Percentiles rank a stretch among this genome's conserved stretches.
Conservation (phyloP, 2,113 vertebrate species). For the Sarotherodon lohbergeri region DNA sequence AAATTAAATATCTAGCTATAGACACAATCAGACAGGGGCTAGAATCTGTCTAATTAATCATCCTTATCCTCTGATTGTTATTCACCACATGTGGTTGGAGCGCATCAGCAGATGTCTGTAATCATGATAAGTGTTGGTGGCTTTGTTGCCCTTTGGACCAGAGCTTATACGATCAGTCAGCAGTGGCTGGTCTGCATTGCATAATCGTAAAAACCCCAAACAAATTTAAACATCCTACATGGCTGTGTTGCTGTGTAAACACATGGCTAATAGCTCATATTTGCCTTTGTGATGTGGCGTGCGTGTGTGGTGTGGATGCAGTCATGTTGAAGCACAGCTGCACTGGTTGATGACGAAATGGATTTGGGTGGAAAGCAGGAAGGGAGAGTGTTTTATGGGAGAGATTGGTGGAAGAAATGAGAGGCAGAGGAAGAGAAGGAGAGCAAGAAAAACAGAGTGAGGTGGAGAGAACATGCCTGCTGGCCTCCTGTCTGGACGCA, state of each 20-base stretch:
- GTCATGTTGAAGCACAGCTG: constrained; percentile 1
- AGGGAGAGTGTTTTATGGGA: background rate
- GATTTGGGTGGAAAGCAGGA: constrained; percentile 14
- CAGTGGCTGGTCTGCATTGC: background rate
- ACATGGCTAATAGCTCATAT: background rate
- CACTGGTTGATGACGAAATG: background rate
- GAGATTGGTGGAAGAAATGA: background rate
- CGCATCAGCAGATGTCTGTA: background rate
- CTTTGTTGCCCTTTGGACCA: constrained; percentile 10
- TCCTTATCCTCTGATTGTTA: constrained; percentile 6
- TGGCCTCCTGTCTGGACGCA: constrained; percentile 65
- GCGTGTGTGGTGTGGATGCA: background rate
- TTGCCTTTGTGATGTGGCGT: background rate
- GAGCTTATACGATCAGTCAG: background rate
- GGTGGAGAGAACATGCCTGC: constrained; percentile 54
- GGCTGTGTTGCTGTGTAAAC: background rate
- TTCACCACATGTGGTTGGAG: constrained; percentile 12
- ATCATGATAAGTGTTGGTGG: background rate
- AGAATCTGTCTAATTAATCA: constrained; percentile 36
- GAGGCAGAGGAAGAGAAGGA: background rate
- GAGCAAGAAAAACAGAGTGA: background rate
- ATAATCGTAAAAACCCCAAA: background rate
- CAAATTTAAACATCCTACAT: background rate
- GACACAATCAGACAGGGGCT: constrained; percentile 23
- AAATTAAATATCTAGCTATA: constrained; percentile 46